Evolutionary conservation across 2,113 vertebrate species (phyloP).

Genomic region (Psilopogon haemacephalus): DNA sequence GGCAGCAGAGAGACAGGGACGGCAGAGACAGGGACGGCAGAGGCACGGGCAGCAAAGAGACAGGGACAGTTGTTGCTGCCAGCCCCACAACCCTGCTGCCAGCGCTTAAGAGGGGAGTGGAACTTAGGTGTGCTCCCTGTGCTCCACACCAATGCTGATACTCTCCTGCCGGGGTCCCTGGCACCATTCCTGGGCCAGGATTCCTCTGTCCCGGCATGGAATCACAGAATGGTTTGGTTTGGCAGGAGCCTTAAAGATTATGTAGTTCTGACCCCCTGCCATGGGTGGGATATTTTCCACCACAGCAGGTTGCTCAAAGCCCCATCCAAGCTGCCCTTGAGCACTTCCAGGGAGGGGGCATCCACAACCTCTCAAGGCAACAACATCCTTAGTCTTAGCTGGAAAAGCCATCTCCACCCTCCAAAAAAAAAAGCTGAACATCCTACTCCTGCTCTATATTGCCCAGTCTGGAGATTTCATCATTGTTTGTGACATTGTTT

Average conservation of each 20-base stretch:
- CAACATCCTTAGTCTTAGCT: not conserved
- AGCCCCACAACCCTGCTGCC: not conserved
- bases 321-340: not conserved
- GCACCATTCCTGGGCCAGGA: not conserved
- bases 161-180: not conserved
- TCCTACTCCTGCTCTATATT: not conserved
- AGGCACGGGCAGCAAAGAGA: too few species aligned
- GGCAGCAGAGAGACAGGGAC: too few species aligned
- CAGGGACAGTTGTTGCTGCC: too few species aligned
- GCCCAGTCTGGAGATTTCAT: not conserved
- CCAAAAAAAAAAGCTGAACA: not conserved
- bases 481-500: not conserved
- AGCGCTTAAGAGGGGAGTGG: not conserved
- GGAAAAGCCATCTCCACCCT: not conserved
- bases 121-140: not conserved
- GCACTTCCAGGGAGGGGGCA: not conserved
- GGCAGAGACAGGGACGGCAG: too few species aligned
- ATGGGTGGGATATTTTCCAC: not conserved
- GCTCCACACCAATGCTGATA: not conserved
- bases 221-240: not conserved
- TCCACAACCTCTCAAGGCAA: not conserved
- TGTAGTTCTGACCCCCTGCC: not conserved
- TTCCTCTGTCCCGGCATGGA: not conserved
- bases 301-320: not conserved
- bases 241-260: not conserved